Evolutionary conservation across 2,888 invertebrate genomes (phyloP).

Genomic region (Eilema sororculum): DNA sequence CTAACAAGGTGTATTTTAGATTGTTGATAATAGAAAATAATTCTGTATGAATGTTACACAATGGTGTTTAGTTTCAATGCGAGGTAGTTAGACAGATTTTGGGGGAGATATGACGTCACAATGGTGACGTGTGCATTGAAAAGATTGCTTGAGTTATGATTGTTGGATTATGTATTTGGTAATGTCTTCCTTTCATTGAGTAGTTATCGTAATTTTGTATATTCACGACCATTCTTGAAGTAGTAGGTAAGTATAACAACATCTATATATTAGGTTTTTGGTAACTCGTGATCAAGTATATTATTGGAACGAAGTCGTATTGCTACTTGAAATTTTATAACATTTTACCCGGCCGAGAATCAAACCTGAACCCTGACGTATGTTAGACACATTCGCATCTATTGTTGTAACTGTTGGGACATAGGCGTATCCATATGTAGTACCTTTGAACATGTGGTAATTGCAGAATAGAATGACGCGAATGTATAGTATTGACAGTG

Average conservation of each 20-base stretch:
- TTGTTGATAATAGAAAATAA: slow-evolving; percentile 32
- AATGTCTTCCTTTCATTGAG: slow-evolving; percentile 10
- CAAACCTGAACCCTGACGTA: background rate
- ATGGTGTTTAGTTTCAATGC: slow-evolving; percentile 53
- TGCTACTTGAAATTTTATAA: background rate
- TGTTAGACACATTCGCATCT: background rate
- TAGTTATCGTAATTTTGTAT: background rate
- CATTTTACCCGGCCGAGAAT: background rate
- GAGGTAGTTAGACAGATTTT: slow-evolving; percentile 56
- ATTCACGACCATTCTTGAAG: background rate
- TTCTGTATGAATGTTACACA: slow-evolving; percentile 57
- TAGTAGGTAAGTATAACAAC: background rate
- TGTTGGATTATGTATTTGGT: slow-evolving; percentile 14
- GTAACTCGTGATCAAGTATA: no score
- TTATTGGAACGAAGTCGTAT: no score
- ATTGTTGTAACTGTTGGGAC: no score
- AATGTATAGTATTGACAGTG: no score
- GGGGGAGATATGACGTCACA: slow-evolving; percentile 26
- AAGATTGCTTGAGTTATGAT: slow-evolving; percentile 17
- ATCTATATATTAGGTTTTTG: background rate
- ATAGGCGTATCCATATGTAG: no score
- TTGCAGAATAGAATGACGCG: no score
- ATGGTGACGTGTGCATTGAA: slow-evolving; percentile 14
- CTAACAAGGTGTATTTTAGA: slow-evolving; percentile 7
- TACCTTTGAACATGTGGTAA: no score